Conservation (phyloP, 2,113 vertebrate genomes). For the Tringa solitaria region DNA sequence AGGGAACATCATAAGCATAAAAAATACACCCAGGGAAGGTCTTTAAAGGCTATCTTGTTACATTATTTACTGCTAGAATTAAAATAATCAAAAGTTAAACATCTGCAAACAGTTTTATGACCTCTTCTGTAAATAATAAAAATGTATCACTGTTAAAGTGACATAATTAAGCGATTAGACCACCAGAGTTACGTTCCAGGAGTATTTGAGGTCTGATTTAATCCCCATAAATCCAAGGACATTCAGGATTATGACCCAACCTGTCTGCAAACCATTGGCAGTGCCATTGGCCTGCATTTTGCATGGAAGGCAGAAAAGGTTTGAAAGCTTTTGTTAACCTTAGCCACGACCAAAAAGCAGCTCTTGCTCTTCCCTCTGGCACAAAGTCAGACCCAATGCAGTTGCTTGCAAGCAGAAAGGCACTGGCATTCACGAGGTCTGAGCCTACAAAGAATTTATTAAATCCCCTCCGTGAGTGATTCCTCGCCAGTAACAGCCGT, state of each 20-base stretch:
- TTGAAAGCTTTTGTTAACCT: not conserved
- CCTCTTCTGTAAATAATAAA: slow-evolving; percentile 16
- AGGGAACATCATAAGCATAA: not conserved
- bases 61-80: slow-evolving; percentile 13
- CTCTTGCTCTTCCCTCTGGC: not conserved
- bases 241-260: not conserved
- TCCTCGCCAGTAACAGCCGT: not conserved
- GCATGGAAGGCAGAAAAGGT: not conserved
- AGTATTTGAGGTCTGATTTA: not conserved
- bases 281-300: not conserved
- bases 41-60: not conserved
- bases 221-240: not conserved
- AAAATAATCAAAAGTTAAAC: slow-evolving; percentile 10
- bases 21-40: not conserved
- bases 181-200: slow-evolving; percentile 1
- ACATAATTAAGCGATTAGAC: not conserved
- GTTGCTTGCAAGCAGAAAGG: not conserved
- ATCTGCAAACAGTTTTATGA: slow-evolving; percentile 1
- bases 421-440: not conserved
- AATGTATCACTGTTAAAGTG: not conserved
- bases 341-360: not conserved
- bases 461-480: not conserved
- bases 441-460: not conserved
- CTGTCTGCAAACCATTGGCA: not conserved
- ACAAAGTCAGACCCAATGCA: not conserved